These are phyloP conservation scores for Phortica magna DNA, from an alignment of 2,888 invertebrate genomes.

Conservation along the genomic window DNA sequence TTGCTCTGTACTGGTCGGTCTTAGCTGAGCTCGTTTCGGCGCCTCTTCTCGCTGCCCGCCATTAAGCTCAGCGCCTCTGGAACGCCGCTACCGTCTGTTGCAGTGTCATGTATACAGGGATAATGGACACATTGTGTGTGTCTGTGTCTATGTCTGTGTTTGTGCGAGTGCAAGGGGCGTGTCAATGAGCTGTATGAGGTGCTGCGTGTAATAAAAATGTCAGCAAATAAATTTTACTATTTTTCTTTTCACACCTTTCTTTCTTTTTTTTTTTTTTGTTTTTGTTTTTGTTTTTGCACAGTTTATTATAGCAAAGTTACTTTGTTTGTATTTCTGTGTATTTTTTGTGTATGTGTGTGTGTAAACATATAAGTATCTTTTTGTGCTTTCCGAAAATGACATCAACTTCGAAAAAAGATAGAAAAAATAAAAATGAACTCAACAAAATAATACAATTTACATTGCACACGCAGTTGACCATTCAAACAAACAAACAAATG, in stretches of 20 bases:
- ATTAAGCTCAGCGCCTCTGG: not conserved
- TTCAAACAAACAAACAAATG: not conserved
- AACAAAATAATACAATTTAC: not conserved
- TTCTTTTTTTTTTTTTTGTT: conserved; percentile 57
- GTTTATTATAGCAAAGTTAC: not conserved
- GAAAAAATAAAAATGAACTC: not conserved
- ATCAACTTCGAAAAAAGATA: conserved; percentile 9
- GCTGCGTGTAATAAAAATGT: conserved; percentile 52
- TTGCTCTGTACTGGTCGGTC: not conserved
- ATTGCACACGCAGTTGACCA: not conserved
- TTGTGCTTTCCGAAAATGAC: conserved; percentile 42
- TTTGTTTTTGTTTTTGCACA: conserved; percentile 33
- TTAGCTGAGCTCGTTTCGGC: not conserved
- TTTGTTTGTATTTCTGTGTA: too few species aligned
- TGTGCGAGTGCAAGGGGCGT: conserved; percentile 1
- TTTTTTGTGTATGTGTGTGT: not conserved
- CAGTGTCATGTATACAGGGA: conserved; percentile 7
- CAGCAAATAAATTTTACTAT: conserved; percentile 63
- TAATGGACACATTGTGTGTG: not conserved
- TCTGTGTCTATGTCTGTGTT: not conserved
- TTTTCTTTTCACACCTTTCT: conserved; percentile 60
- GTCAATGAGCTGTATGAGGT: conserved; percentile 35
- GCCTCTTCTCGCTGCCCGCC: not conserved
- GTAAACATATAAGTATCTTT: conserved; percentile 32
- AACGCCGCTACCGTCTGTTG: not conserved